Evolutionary conservation across 2,113 vertebrate genomes (phyloP).

Genomic region (Salvator merianae): DNA sequence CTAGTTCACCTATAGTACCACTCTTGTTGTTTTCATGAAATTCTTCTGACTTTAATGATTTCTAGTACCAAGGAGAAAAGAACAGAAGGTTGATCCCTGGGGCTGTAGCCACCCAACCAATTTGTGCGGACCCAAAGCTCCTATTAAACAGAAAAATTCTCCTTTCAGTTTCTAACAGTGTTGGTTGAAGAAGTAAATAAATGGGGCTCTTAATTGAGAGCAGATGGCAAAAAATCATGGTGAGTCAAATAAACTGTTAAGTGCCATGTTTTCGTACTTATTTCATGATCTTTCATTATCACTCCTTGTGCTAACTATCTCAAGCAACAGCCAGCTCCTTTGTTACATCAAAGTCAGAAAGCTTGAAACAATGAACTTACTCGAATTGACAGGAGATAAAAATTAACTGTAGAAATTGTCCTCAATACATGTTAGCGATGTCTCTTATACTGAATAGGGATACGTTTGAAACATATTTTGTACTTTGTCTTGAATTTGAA

Average conservation of each 20-base stretch:
- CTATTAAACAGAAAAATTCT: neutral
- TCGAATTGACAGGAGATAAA: neutral
- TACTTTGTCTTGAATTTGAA: too few relatives aligned
- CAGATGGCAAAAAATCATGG: neutral
- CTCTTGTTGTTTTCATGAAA: neutral
- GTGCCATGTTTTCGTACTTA: neutral
- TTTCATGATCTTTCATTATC: neutral
- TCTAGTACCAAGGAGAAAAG: neutral
- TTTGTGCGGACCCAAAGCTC: neutral
- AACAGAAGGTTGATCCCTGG: neutral
- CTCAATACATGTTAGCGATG: neutral
- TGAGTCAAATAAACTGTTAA: neutral
- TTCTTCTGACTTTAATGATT: neutral
- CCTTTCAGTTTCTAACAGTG: neutral
- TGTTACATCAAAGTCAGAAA: neutral
- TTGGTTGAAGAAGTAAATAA: neutral
- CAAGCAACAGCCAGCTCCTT: neutral
- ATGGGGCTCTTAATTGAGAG: neutral
- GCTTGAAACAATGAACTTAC: neutral
- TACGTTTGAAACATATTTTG: too few relatives aligned
- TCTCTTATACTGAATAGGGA: neutral
- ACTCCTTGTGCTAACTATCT: neutral
- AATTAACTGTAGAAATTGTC: neutral
- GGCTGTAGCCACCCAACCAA: neutral
- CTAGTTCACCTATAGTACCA: neutral